These are phyloP conservation scores for Mnemiopsis leidyi DNA, from an alignment of 37 sponge, comb jelly and placozoan species.

Conservation along the genomic window DNA sequence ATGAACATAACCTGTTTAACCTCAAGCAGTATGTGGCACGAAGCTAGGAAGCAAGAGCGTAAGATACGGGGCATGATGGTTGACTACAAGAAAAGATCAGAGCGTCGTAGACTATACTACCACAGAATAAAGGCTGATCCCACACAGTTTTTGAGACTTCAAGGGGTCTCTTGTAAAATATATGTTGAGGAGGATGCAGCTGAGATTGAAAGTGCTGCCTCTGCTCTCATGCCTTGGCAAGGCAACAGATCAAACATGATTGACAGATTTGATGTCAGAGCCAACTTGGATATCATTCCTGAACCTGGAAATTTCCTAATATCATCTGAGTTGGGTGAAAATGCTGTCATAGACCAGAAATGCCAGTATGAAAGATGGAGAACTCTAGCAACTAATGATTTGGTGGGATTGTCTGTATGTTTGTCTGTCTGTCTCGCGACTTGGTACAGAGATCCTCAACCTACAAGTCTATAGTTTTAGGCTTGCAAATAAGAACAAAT, in stretches of 20 bases:
- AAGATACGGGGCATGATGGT: conserved; percentile 83
- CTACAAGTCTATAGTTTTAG: background rate
- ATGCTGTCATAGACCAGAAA: conserved; percentile 68
- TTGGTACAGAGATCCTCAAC: background rate
- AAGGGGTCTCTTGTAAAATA: background rate
- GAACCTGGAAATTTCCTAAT: conserved; percentile 39
- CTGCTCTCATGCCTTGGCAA: conserved; percentile 61
- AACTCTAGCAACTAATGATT: conserved; percentile 72
- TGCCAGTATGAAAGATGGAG: conserved; percentile 90
- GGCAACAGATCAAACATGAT: conserved; percentile 35
- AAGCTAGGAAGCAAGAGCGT: conserved; percentile 93
- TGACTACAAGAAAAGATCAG: conserved; percentile 87
- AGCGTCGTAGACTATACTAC: conserved; percentile 83
- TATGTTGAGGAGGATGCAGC: conserved; percentile 45
- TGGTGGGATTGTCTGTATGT: conserved; percentile 66
- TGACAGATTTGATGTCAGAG: conserved; percentile 84
- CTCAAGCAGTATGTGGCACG: conserved; percentile 88
- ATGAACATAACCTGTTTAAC: too few species aligned
- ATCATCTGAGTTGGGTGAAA: conserved; percentile 26
- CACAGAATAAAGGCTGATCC: conserved; percentile 69
- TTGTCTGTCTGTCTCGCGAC: conserved; percentile 26
- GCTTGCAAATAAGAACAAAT: too few species aligned
- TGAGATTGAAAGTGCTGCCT: conserved; percentile 37
- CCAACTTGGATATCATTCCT: conserved; percentile 82
- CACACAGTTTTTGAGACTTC: conserved; percentile 54